These are phyloP conservation scores for Lordiphosa collinella DNA, from an alignment of 1,140 invertebrate genomes.

Conservation along the genomic window DNA sequence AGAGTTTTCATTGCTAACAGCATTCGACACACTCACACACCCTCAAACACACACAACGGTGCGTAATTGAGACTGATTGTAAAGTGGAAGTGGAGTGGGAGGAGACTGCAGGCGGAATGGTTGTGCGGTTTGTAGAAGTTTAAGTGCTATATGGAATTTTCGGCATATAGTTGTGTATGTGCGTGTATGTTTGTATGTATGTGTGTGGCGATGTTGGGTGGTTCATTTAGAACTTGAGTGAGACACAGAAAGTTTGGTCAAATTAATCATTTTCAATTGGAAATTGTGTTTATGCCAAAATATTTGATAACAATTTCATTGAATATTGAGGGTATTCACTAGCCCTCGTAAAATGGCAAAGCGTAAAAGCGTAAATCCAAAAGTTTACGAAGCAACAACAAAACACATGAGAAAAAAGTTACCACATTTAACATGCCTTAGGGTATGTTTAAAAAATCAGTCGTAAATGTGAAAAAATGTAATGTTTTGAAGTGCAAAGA, in stretches of 20 bases:
- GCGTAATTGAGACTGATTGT: conserved; percentile 74
- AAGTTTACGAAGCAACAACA: too few relatives aligned
- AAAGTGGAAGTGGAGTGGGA: conserved; percentile 14
- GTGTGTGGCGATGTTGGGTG: background rate
- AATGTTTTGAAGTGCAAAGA: too few relatives aligned
- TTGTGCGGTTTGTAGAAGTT: conserved; percentile 6
- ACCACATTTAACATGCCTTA: too few relatives aligned
- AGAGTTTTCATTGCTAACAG: conserved; percentile 69
- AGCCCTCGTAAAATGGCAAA: too few relatives aligned
- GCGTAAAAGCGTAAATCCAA: too few relatives aligned
- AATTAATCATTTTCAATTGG: conserved; percentile 12
- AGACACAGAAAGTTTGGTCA: conserved; percentile 4
- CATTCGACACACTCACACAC: conserved; percentile 44
- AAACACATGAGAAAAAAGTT: too few relatives aligned
- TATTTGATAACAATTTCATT: too few relatives aligned
- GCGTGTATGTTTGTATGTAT: background rate
- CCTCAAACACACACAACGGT: conserved; percentile 52
- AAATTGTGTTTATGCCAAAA: background rate
- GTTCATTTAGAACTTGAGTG: background rate
- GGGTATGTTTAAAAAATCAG: too few relatives aligned
- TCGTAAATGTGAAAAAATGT: too few relatives aligned
- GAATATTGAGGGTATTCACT: too few relatives aligned
- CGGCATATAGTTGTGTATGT: conserved; percentile 4
- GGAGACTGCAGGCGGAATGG: background rate
- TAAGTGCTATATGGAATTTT: conserved; percentile 12